Percentiles rank a stretch among this genome's conserved stretches.
phyloP scores from a whole-genome alignment of 1,140 invertebrate species.

The Drosophila willistoni region DNA sequence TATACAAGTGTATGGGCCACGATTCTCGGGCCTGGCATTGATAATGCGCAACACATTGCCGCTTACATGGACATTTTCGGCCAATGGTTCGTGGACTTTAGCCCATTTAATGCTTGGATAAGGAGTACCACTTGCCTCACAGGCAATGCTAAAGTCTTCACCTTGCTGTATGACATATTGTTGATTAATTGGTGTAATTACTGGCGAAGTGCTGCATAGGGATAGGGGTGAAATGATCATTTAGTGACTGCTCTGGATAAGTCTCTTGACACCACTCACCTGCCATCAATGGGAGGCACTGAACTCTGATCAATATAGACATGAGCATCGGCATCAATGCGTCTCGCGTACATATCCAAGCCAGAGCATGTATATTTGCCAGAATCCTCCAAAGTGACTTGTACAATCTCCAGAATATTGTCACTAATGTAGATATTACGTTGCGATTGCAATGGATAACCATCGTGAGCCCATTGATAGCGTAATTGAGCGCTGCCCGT shows the following conservation, averaged over 20 bases:
- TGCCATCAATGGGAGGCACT: slow-evolving; percentile 28
- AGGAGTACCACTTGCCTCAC: slow-evolving; percentile 88
- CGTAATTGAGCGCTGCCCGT: slow-evolving; percentile 70
- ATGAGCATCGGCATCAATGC: slow-evolving; percentile 67
- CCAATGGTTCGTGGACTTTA: slow-evolving; percentile 87
- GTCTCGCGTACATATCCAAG: slow-evolving; percentile 73
- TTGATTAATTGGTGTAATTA: slow-evolving; percentile 87
- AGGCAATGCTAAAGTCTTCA: slow-evolving; percentile 89
- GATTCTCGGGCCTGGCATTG: slow-evolving; percentile 89
- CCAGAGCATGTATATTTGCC: slow-evolving; percentile 91
- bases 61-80: slow-evolving; percentile 86
- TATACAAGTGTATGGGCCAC: slow-evolving; percentile 91
- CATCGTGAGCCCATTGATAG: slow-evolving; percentile 85
- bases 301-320: slow-evolving; percentile 64
- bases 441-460: slow-evolving; percentile 58
- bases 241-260: no score
- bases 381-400: slow-evolving; percentile 87
- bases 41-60: slow-evolving; percentile 89
- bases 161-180: slow-evolving; percentile 91
- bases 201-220: slow-evolving; percentile 70
- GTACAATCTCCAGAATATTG: slow-evolving; percentile 89
- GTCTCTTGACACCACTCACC: slow-evolving; percentile 40
- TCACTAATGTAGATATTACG: slow-evolving; percentile 85
- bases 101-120: slow-evolving; percentile 90
- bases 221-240: no score